These are phyloP conservation scores for Cololabis saira DNA, from an alignment of 2,113 vertebrate species.

Conservation along the genomic window DNA sequence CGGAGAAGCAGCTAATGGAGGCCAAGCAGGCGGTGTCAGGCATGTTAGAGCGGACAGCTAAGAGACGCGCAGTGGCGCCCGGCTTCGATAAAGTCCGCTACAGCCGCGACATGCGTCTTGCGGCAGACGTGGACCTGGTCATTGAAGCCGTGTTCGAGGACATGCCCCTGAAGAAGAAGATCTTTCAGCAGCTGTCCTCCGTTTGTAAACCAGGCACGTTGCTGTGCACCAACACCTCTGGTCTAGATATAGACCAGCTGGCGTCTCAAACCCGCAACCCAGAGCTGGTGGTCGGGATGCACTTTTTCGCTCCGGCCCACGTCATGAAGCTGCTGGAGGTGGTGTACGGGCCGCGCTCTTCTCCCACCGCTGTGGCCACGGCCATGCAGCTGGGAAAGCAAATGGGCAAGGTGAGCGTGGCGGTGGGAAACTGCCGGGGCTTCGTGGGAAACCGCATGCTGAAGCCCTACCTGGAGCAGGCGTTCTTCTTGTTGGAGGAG, in stretches of 20 bases:
- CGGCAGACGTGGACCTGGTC: constrained; percentile 85
- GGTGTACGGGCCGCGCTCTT: constrained; percentile 83
- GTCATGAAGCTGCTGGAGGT: constrained; percentile 92
- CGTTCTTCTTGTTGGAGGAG: constrained; percentile 90
- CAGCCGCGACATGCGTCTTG: constrained; percentile 73
- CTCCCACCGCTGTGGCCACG: constrained; percentile 85
- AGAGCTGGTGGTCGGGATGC: constrained; percentile 89
- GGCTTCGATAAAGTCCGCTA: constrained; percentile 75
- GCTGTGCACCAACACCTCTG: constrained; percentile 91
- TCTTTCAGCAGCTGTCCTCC: constrained; percentile 86
- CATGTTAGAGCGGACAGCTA: constrained; percentile 82
- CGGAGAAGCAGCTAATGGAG: constrained; percentile 80
- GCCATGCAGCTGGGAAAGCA: constrained; percentile 86
- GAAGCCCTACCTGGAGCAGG: constrained; percentile 78
- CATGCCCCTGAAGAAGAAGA: constrained; percentile 85
- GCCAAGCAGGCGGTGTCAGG: constrained; percentile 79
- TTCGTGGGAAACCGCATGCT: constrained; percentile 95
- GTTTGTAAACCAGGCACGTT: constrained; percentile 85
- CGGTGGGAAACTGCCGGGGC: constrained; percentile 90
- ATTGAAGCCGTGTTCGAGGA: constrained; percentile 96
- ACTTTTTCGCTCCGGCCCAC: constrained; percentile 93
- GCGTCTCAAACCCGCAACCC: constrained; percentile 82
- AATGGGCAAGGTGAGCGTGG: constrained; percentile 88
- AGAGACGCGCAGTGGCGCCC: constrained; percentile 66
- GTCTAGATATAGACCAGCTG: constrained; percentile 86